Evolutionary conservation across 2,888 invertebrate genomes (phyloP).

Genomic region (Monopis laevigella): DNA sequence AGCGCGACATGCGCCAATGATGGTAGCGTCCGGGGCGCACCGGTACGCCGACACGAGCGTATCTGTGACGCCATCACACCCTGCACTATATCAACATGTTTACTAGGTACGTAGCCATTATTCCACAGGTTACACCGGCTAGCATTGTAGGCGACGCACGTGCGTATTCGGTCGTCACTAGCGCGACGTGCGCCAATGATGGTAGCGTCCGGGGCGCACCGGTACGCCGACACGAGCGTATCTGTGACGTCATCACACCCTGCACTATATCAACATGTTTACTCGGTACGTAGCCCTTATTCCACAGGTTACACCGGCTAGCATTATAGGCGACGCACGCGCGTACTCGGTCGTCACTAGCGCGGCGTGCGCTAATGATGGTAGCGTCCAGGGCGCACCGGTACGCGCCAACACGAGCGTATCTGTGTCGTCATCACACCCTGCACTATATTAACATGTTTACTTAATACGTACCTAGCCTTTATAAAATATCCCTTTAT

Average conservation of each 20-base stretch:
- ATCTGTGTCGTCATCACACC: constrained; percentile 32
- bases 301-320: no score
- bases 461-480: no score
- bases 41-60: constrained; percentile 51
- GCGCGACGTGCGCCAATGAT: no score
- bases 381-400: constrained; percentile 44
- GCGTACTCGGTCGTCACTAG: no score
- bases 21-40: constrained; percentile 48
- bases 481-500: no score
- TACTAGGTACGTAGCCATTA: no score
- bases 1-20: no score
- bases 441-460: constrained; percentile 44
- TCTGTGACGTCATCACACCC: constrained; percentile 31
- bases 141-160: no score
- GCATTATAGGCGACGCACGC: no score
- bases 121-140: no score
- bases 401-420: constrained; percentile 51
- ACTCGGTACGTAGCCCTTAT: no score
- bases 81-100: constrained; percentile 48
- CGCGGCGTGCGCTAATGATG: constrained; percentile 62
- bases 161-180: no score
- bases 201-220: constrained; percentile 46
- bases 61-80: constrained; percentile 32
- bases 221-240: constrained; percentile 51
- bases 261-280: constrained; percentile 45